Percentiles rank a stretch among this genome's conserved stretches.
phyloP scores from a whole-genome alignment of 2,888 invertebrate species.

The Sinohyriopsis cumingii region DNA sequence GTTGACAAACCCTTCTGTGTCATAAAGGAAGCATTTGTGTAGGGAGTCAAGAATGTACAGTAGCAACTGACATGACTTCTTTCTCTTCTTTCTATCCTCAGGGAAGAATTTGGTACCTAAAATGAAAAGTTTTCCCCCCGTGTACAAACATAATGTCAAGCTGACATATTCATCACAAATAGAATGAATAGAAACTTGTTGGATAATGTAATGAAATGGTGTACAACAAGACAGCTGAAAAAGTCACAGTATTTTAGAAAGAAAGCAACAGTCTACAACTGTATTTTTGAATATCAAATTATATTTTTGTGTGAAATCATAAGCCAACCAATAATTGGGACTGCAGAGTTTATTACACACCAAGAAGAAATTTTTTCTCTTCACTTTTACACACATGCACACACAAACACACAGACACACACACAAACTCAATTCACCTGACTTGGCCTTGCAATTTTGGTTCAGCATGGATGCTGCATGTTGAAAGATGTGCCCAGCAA shows the following conservation, averaged over 20 bases:
- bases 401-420: background rate
- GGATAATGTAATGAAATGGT: too few relatives aligned
- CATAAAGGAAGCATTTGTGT: slow-evolving; percentile 84
- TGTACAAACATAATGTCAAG: background rate
- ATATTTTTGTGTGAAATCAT: too few relatives aligned
- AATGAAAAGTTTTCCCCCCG: slow-evolving; percentile 7
- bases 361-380: too few relatives aligned
- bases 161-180: slow-evolving; percentile 1
- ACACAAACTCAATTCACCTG: slow-evolving; percentile 39
- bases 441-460: slow-evolving; percentile 79
- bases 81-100: slow-evolving; percentile 52
- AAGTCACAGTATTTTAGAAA: too few relatives aligned
- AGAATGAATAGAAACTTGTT: too few relatives aligned
- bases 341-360: too few relatives aligned
- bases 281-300: too few relatives aligned
- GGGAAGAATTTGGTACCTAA: slow-evolving; percentile 58
- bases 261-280: too few relatives aligned
- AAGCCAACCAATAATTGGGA: too few relatives aligned
- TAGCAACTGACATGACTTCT: slow-evolving; percentile 78
- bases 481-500: slow-evolving; percentile 88
- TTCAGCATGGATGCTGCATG: slow-evolving; percentile 83
- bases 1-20: slow-evolving; percentile 87
- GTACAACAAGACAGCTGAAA: too few relatives aligned
- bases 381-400: too few relatives aligned
- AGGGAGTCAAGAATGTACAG: slow-evolving; percentile 84